These are phyloP conservation scores for Chiroxiphia lanceolata DNA, from an alignment of 2,797 vertebrate species.

Conservation along the genomic window DNA sequence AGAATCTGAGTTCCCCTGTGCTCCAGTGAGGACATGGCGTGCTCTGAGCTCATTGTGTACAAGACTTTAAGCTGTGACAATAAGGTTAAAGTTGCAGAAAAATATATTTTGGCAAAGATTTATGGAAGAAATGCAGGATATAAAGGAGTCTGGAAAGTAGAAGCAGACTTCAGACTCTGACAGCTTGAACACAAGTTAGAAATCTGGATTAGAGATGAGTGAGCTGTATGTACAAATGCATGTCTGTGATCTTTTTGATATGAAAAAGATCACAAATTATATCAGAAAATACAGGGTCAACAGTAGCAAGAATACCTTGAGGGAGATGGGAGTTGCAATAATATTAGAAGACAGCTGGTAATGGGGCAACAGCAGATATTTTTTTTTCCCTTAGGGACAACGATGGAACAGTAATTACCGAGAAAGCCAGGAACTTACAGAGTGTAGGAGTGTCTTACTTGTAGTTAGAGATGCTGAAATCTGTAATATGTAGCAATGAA, in stretches of 20 bases:
- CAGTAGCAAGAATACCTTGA: background rate
- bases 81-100: background rate
- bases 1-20: background rate
- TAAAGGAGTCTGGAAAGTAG: background rate
- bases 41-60: background rate
- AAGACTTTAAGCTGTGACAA: background rate
- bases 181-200: background rate
- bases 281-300: conserved; percentile 40
- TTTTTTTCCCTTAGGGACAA: background rate
- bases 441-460: conserved; percentile 3
- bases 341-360: conserved; percentile 38
- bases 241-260: conserved; percentile 1
- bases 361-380: conserved; percentile 25
- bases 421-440: background rate
- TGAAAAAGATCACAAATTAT: conserved; percentile 32
- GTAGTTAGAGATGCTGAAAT: conserved; percentile 9
- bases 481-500: background rate
- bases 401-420: background rate
- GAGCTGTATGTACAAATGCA: background rate
- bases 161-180: background rate
- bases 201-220: background rate
- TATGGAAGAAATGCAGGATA: background rate
- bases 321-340: background rate
- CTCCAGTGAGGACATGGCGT: background rate
- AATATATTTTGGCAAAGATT: background rate